phyloP scores from a whole-genome alignment of 1,140 invertebrate genomes.

The Orius insidiosus region DNA sequence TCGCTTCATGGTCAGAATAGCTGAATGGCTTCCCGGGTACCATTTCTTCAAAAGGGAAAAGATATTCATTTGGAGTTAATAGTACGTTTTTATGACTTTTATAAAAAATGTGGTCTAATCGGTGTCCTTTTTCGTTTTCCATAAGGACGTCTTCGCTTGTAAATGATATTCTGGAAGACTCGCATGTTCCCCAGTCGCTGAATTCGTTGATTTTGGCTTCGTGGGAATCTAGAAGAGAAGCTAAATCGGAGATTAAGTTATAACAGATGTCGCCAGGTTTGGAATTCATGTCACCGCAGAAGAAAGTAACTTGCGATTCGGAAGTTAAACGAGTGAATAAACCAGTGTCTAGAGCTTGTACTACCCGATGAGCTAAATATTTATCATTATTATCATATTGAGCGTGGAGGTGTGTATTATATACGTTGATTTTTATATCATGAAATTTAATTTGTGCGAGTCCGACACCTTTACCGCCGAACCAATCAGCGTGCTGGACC shows the following conservation, averaged over 20 bases:
- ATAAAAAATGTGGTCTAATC: conserved; percentile 84
- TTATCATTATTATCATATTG: conserved; percentile 79
- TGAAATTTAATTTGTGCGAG: conserved; percentile 56
- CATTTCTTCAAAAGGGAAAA: conserved; percentile 50
- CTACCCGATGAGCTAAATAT: conserved; percentile 72
- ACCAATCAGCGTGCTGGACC: conserved; percentile 94
- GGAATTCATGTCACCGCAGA: conserved; percentile 87
- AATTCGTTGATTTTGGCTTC: conserved; percentile 1
- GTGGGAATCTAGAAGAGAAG: conserved; percentile 33
- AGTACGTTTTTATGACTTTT: conserved; percentile 30
- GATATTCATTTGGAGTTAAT: conserved; percentile 28
- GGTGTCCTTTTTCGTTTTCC: conserved; percentile 51
- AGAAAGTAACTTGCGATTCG: conserved; percentile 59
- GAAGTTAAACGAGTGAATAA: conserved; percentile 81
- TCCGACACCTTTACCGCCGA: conserved; percentile 90
- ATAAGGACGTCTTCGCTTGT: conserved; percentile 35
- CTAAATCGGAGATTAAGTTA: conserved; percentile 31
- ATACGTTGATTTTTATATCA: conserved; percentile 61
- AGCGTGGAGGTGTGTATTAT: conserved; percentile 91
- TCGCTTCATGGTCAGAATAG: conserved; percentile 85
- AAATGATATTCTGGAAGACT: conserved; percentile 69
- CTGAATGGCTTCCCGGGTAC: conserved; percentile 55
- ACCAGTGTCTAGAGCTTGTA: conserved; percentile 85
- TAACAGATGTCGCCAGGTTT: conserved; percentile 75
- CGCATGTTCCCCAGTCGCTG: conserved; percentile 44